Evolutionary conservation across 2,888 invertebrate species (phyloP), one percentile per base, ranked within the genome.

Genomic region (Polyommatus iphigenia): DNA sequence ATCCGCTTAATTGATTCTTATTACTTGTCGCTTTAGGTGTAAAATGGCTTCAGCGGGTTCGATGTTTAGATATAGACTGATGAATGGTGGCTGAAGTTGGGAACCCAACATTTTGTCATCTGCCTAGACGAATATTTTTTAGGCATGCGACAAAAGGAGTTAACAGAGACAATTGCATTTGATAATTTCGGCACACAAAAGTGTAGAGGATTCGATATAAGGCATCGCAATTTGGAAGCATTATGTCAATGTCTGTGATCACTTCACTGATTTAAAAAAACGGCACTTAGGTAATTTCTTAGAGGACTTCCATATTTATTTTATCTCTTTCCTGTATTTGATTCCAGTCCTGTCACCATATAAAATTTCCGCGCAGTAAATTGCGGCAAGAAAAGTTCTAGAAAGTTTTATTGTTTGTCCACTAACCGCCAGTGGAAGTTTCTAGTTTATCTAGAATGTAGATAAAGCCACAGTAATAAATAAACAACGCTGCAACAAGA

Each of bases 1-100:
- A 54, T 50, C 75, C 76, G 57, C 71, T 54, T 78, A 29, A 71
- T 78, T 78, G 75, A 71, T 77, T 77, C 50, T 78, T 57, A 71
- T 77, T 77, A 80, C 76, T 79, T 78, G 77, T 72, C 36, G n/a
- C 72, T 72, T 41, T 72, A 72, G 36, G n/a, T 41, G 3, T 20
- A 41, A 3, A 72, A 41, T 72, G 8, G n/a, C 36, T 36, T 36
- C 1, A 36, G 36, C 1, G 62, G 62, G 62, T 62, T 62, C 62
- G 20, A 59, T 59, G 62, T 59, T 59, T 5, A 8, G 59, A 8
- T 8, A n/a, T 20, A 62, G 62, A 20, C 20, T 7, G 62, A 10
- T 24, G n/a, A n/a, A n/a, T 57, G 15, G 7, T 57, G n/a, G n/a
- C 50, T 57, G 57, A n/a, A n/a, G 57, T 15, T 50, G 18, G 2